Conservation (phyloP, 1,140 invertebrate species). For the Sipha flava region DNA sequence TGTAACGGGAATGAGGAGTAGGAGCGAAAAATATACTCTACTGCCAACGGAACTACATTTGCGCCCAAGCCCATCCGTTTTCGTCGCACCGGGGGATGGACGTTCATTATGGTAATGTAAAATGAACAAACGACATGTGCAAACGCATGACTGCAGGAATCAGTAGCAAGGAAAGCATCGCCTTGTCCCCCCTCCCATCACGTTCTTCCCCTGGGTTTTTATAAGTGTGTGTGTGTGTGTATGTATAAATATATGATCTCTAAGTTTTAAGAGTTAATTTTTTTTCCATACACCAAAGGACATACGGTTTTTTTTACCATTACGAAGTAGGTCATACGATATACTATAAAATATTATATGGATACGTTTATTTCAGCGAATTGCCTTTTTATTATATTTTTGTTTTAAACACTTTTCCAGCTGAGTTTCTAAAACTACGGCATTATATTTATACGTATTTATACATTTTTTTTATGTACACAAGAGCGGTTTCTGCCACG, state of each 20-base stretch:
- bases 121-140: neutral
- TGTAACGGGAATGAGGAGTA: no score
- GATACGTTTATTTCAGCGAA: neutral
- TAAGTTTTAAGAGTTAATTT: neutral
- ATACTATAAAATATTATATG: neutral
- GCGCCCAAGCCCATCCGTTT: neutral
- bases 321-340: neutral
- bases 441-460: neutral
- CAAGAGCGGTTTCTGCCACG: no score
- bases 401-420: neutral
- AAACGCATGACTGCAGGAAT: neutral
- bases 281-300: neutral
- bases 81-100: neutral
- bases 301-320: neutral
- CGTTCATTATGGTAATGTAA: conserved; percentile 5
- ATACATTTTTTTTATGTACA: neutral
- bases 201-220: neutral
- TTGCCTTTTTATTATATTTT: conserved; percentile 7
- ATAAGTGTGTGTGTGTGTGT: neutral
- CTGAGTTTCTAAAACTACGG: neutral
- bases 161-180: neutral
- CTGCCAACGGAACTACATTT: no score
- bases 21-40: no score
- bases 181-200: neutral
- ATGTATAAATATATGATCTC: neutral